Evolutionary conservation across 2,888 invertebrate species (phyloP).

Genomic region (Caenorhabditis panamensis): DNA sequence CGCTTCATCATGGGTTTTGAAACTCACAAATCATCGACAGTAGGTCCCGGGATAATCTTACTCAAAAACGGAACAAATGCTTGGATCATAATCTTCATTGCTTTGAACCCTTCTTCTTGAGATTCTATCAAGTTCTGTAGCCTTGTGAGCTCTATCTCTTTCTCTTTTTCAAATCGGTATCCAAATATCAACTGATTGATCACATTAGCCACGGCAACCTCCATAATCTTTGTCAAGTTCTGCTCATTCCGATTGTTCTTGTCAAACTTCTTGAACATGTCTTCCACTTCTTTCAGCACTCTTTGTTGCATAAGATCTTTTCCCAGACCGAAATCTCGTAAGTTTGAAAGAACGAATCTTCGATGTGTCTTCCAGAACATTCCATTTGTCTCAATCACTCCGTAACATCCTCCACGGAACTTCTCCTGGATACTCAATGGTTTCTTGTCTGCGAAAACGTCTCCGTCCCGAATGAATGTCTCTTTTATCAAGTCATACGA

Average conservation of each 20-base stretch:
- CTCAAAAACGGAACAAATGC: too few species aligned
- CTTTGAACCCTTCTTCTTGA: conserved; percentile 13
- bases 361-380: conserved; percentile 55
- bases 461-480: conserved; percentile 64
- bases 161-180: conserved; percentile 59
- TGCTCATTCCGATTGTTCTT: conserved; percentile 30
- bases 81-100: conserved; percentile 3
- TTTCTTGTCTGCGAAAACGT: conserved; percentile 52
- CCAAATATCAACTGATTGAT: conserved; percentile 64
- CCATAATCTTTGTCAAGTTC: conserved; percentile 25
- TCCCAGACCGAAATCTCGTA: conserved; percentile 56
- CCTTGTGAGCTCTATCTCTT: conserved; percentile 23
- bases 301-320: conserved; percentile 57
- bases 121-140: conserved; percentile 25
- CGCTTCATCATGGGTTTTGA: too few species aligned
- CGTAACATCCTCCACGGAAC: conserved; percentile 56
- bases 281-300: conserved; percentile 39
- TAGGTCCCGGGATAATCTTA: too few species aligned
- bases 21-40: too few species aligned
- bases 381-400: conserved; percentile 60
- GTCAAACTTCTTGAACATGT: conserved; percentile 36
- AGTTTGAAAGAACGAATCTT: conserved; percentile 41
- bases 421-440: conserved; percentile 14
- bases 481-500: conserved; percentile 60
- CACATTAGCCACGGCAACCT: conserved; percentile 49